Evolutionary conservation across 2,113 vertebrate species (phyloP).

Genomic region (Cygnus buccinator): DNA sequence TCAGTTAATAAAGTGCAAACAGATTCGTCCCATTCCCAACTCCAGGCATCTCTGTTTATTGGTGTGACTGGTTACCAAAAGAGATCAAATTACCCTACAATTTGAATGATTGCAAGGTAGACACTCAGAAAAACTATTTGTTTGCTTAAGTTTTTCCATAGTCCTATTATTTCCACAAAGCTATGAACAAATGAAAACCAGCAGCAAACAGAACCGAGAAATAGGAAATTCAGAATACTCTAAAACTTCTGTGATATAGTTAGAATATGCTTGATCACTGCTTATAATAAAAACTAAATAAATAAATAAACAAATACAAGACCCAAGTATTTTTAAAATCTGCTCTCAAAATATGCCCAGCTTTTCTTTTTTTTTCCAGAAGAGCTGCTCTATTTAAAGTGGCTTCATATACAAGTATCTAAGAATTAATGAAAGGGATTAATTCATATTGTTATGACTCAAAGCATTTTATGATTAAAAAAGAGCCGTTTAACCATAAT

Average conservation of each 20-base stretch:
- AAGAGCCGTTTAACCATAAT: conserved; percentile 55
- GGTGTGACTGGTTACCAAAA: neutral
- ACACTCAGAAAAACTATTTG: neutral
- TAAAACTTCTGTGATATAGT: neutral
- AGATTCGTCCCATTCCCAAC: neutral
- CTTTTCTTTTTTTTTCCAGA: conserved; percentile 9
- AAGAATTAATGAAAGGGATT: conserved; percentile 47
- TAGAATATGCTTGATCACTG: neutral
- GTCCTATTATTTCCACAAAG: conserved; percentile 7
- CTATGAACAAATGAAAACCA: neutral
- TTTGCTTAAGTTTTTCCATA: neutral
- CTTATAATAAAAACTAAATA: neutral
- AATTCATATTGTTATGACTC: conserved; percentile 49
- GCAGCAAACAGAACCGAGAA: neutral
- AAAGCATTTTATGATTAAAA: conserved; percentile 64
- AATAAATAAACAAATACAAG: neutral
- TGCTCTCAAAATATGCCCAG: neutral
- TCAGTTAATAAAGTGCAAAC: neutral
- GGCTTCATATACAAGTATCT: neutral
- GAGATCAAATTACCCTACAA: neutral
- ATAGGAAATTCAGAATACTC: neutral
- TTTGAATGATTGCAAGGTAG: neutral
- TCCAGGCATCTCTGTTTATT: neutral
- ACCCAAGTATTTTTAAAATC: neutral
- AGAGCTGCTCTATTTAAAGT: neutral